Conservation (phyloP, 2,888 invertebrate genomes). For the Drosophila fungiperda region DNA sequence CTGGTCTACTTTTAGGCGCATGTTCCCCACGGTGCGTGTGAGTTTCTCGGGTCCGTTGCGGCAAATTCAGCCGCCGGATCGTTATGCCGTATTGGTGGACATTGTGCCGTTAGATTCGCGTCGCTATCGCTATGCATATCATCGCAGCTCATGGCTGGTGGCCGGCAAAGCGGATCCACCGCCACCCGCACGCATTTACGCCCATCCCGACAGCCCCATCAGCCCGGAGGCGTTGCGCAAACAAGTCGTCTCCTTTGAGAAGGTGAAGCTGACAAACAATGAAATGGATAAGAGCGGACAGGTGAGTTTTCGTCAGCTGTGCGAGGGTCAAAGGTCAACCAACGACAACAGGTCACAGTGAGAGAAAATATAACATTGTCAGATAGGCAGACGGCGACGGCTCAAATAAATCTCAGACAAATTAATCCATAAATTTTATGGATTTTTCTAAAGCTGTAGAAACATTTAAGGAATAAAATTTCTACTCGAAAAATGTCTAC, state of each 20-base stretch:
- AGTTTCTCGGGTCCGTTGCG: constrained; percentile 91
- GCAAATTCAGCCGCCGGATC: constrained; percentile 90
- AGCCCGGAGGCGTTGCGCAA: constrained; percentile 97
- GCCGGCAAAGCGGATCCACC: constrained; percentile 99
- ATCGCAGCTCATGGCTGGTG: constrained; percentile 98
- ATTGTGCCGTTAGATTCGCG: constrained; percentile 98
- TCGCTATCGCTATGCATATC: constrained; percentile 98
- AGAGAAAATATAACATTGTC: not conserved
- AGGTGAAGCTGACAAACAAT: constrained; percentile 99
- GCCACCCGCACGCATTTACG: constrained; percentile 95
- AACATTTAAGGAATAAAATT: not conserved
- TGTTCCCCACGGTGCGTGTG: constrained; percentile 98
- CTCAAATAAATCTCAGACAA: constrained; percentile 1
- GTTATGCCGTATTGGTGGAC: constrained; percentile 97
- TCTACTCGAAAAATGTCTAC: rapidly evolving
- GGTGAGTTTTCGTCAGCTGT: constrained; percentile 85
- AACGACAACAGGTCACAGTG: not conserved
- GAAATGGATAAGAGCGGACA: constrained; percentile 98
- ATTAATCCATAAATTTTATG: not conserved
- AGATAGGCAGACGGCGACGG: not conserved
- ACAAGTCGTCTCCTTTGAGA: constrained; percentile 99
- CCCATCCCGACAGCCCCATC: constrained; percentile 98
- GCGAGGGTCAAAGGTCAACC: constrained; percentile 23
- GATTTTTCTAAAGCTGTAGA: not conserved
- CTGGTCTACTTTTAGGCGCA: constrained; percentile 89